A percentile compares a stretch with the other conserved stretches of the same genome.
Evolutionary conservation across 2,113 vertebrate genomes (phyloP).

Genomic region (Amazona guildingii): DNA sequence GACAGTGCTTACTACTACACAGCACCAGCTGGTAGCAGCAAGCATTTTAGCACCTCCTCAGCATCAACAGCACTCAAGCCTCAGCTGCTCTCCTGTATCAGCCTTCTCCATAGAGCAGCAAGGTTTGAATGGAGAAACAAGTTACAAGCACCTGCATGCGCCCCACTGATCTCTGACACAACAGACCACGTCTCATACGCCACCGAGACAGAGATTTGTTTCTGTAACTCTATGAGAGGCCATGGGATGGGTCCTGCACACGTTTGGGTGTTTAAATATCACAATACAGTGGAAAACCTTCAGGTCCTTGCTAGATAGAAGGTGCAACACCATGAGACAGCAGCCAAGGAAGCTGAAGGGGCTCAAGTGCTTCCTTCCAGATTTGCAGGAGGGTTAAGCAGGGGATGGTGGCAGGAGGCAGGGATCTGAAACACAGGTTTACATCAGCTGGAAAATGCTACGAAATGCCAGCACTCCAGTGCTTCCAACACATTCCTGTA

Average conservation of each 20-base stretch:
- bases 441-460: background rate
- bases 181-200: fast-evolving
- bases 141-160: fast-evolving
- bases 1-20: background rate
- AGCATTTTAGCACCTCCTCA: background rate
- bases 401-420: background rate
- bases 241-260: background rate
- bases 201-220: background rate
- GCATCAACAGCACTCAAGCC: fast-evolving
- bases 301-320: background rate
- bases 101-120: too few species aligned
- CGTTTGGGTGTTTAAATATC: background rate
- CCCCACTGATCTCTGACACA: fast-evolving
- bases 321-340: fast-evolving
- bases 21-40: fast-evolving
- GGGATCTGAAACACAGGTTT: background rate
- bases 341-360: background rate
- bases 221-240: background rate
- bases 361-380: background rate
- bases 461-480: background rate
- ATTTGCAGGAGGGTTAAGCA: background rate
- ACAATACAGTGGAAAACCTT: too few species aligned
- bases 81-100: background rate
- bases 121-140: background rate
- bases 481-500: background rate